phyloP scores from a whole-genome alignment of 1,140 invertebrate species.

The Drosophila ironensis region DNA sequence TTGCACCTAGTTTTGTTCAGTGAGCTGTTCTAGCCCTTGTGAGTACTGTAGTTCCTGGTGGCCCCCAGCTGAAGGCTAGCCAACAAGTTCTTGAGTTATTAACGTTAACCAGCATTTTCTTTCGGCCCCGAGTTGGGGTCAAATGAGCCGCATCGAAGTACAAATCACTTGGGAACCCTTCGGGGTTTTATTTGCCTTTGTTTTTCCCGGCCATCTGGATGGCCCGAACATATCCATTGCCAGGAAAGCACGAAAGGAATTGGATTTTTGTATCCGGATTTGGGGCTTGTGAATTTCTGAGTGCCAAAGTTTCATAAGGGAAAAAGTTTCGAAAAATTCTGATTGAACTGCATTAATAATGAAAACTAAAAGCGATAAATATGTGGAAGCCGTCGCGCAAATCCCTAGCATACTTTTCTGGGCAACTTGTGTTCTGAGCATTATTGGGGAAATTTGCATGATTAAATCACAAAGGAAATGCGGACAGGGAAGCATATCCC shows the following conservation, averaged over 20 bases:
- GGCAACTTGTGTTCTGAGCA: background rate
- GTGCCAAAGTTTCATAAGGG: constrained; percentile 24
- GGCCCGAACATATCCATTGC: constrained; percentile 14
- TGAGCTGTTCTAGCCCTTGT: background rate
- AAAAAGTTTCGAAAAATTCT: constrained; percentile 23
- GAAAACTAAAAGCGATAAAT: constrained; percentile 14
- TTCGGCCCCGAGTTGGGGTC: constrained; percentile 17
- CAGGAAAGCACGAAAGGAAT: constrained; percentile 20
- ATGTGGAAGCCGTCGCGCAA: constrained; percentile 4
- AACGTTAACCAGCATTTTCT: constrained; percentile 57
- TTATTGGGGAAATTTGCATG: constrained; percentile 24
- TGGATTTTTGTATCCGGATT: constrained; percentile 17
- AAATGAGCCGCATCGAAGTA: constrained; percentile 65
- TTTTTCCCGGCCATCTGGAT: constrained; percentile 7
- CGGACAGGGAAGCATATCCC: background rate
- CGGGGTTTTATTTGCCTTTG: constrained; percentile 34
- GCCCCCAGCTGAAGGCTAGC: constrained; percentile 6
- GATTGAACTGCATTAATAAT: constrained; percentile 37
- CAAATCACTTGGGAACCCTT: constrained; percentile 61
- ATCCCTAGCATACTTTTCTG: constrained; percentile 55
- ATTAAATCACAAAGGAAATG: constrained; percentile 10
- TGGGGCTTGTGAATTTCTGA: constrained; percentile 13
- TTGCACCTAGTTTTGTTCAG: too few relatives aligned
- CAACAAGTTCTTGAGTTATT: constrained; percentile 70
- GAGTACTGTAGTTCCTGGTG: constrained; percentile 13